Conservation (phyloP, 2,113 vertebrate genomes). For the Alouatta palliata region DNA sequence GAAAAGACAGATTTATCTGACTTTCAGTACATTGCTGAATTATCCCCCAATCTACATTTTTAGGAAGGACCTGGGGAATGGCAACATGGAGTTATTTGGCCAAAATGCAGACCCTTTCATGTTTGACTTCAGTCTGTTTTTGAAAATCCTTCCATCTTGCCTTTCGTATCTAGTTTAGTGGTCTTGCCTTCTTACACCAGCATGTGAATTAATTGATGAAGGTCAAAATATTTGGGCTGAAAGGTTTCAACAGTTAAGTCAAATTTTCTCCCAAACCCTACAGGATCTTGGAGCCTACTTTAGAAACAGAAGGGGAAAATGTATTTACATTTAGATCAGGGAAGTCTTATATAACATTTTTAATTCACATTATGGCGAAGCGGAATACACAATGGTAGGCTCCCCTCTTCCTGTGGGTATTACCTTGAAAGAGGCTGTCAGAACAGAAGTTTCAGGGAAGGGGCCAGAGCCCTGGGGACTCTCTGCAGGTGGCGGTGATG, state of each 20-base stretch:
- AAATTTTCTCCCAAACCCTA: background rate
- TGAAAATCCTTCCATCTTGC: background rate
- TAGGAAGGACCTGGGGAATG: background rate
- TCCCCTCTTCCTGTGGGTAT: background rate
- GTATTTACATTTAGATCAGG: no score
- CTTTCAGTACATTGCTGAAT: background rate
- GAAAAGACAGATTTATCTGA: background rate
- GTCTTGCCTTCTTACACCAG: background rate
- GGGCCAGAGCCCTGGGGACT: background rate
- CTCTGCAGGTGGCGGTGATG: background rate
- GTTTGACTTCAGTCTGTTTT: background rate
- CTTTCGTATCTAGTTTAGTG: background rate
- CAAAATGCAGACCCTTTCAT: background rate
- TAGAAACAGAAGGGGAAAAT: no score
- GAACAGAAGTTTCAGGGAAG: background rate
- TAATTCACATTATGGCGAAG: background rate
- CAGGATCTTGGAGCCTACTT: background rate
- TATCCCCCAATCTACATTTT: background rate
- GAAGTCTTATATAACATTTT: background rate
- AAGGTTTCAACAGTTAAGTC: background rate
- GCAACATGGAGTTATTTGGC: background rate
- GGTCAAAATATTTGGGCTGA: background rate
- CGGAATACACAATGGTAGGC: background rate
- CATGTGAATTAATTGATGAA: background rate
- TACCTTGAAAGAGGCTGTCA: background rate